Conservation (phyloP, 2,113 vertebrate species). For the Ondatra zibethicus region DNA sequence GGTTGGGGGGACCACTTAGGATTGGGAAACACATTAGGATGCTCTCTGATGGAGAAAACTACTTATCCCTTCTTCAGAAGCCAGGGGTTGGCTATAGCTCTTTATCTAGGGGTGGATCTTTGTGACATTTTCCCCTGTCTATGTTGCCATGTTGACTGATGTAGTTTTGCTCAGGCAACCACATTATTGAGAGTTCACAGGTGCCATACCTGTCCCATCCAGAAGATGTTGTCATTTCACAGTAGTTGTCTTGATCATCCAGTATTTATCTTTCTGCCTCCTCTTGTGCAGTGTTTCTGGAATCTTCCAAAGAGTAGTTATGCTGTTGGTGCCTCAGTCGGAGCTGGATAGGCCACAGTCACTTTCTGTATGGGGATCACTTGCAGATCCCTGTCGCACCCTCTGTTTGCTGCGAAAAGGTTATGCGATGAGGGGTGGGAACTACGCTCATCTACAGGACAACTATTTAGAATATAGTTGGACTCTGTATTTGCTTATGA, state of each 20-base stretch:
- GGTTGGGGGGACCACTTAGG: background rate
- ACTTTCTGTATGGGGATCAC: background rate
- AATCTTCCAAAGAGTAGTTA: fast-evolving
- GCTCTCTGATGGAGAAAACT: background rate
- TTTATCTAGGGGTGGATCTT: background rate
- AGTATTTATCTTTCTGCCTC: too few relatives aligned
- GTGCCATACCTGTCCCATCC: background rate
- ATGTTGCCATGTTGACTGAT: background rate
- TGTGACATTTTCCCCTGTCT: background rate
- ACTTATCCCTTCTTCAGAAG: background rate
- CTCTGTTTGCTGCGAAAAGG: background rate
- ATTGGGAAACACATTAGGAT: background rate
- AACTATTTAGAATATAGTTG: background rate
- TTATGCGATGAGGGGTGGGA: background rate
- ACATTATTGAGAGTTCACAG: background rate
- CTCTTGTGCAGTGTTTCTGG: background rate
- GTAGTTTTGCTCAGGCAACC: background rate
- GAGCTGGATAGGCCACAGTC: background rate
- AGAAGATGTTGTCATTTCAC: background rate
- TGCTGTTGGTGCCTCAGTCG: too few relatives aligned
- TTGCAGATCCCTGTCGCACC: background rate
- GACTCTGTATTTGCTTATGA: background rate
- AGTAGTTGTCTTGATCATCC: background rate
- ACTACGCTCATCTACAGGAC: background rate
- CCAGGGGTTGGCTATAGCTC: background rate